Conservation (phyloP, 92 coral and sea anemone genomes). For the Porites rus region DNA sequence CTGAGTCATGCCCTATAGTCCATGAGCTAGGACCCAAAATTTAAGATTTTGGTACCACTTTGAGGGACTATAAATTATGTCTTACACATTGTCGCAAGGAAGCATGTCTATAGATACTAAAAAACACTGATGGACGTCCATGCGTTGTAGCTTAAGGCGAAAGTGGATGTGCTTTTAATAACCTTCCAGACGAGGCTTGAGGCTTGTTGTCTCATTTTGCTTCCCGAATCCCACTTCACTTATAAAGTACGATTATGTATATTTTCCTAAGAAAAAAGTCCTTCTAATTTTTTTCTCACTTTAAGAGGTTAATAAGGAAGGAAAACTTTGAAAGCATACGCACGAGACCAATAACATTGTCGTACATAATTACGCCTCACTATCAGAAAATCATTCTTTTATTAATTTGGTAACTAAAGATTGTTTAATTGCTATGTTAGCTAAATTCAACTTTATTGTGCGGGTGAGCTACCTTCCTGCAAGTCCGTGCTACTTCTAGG, state of each 20-base stretch:
- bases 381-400: not conserved
- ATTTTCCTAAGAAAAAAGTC: conserved; percentile 44
- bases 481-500: not conserved
- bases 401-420: not conserved
- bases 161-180: not conserved
- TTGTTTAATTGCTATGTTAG: conserved; percentile 4
- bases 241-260: not conserved
- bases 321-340: not conserved
- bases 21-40: conserved; percentile 34
- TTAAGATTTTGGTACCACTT: conserved; percentile 46
- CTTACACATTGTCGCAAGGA: conserved; percentile 27
- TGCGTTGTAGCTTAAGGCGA: conserved; percentile 15
- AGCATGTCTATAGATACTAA: conserved; percentile 27
- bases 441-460: not conserved
- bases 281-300: not conserved
- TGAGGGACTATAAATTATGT: conserved; percentile 4
- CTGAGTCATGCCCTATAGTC: not conserved
- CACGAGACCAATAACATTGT: not conserved
- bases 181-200: conserved; percentile 2
- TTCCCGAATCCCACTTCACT: too few species aligned
- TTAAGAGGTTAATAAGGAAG: not conserved
- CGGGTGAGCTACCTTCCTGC: conserved; percentile 1
- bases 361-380: not conserved
- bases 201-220: too few species aligned
- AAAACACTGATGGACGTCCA: conserved; percentile 27